phyloP scores from a whole-genome alignment of 30 jellyfish, hydroid and myxozoan species.

The Mastigias papua region DNA sequence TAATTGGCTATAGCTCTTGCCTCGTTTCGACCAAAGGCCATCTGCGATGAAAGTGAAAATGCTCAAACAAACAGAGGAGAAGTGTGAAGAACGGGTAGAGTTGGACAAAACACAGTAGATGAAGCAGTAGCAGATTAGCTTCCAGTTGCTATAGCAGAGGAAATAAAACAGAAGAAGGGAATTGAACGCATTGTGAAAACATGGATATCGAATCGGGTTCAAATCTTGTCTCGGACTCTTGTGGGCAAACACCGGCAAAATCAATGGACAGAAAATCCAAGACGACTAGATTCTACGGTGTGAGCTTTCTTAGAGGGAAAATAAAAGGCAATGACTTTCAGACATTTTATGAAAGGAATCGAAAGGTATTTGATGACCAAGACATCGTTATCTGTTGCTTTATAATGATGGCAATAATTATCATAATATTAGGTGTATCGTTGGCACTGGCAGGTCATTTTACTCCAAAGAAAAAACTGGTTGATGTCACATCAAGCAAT shows the following conservation, averaged over 20 bases:
- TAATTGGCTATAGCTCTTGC: neutral
- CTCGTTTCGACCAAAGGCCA: slow-evolving; percentile 1
- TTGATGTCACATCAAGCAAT: neutral
- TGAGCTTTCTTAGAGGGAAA: slow-evolving; percentile 69
- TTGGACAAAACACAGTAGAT: neutral
- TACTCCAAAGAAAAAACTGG: slow-evolving; percentile 54
- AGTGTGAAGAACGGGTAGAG: neutral
- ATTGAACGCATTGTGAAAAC: neutral
- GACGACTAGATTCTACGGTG: slow-evolving; percentile 80
- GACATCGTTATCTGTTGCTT: slow-evolving; percentile 40
- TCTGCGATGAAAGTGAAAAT: neutral
- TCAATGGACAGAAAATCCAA: slow-evolving; percentile 53
- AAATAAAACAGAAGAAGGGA: neutral
- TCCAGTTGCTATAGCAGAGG: neutral
- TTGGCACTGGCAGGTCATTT: slow-evolving; percentile 82
- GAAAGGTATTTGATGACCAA: slow-evolving; percentile 30
- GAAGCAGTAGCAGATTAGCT: neutral
- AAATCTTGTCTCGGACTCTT: slow-evolving; percentile 53
- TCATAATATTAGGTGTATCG: slow-evolving; percentile 55
- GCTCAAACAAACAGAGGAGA: neutral
- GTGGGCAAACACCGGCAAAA: slow-evolving; percentile 71
- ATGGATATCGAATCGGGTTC: slow-evolving; percentile 23
- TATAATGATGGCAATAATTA: slow-evolving; percentile 35
- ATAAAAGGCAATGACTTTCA: slow-evolving; percentile 24
- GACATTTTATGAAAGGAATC: slow-evolving; percentile 16